Percentiles rank a stretch among this genome's conserved stretches.
These are phyloP conservation scores for Tubulanus polymorphus DNA, from an alignment of 2,888 invertebrate genomes.

Conservation along the genomic window DNA sequence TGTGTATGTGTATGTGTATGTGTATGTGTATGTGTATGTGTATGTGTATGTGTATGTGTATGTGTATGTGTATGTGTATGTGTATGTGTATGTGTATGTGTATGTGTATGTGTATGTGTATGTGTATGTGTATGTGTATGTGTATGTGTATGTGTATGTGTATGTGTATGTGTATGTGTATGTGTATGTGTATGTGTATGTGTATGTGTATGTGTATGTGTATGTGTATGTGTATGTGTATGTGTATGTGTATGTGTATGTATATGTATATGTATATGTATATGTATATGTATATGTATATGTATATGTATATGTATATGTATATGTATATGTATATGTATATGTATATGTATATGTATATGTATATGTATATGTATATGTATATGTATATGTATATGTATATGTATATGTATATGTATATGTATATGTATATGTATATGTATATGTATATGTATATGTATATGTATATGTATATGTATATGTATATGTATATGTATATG, in stretches of 20 bases:
- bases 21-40: background rate
- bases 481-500: constrained; percentile 1
- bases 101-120: background rate
- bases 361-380: background rate
- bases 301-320: background rate
- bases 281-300: background rate
- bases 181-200: background rate
- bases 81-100: background rate
- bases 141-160: background rate
- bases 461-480: background rate
- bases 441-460: background rate
- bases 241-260: background rate
- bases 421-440: constrained; percentile 1
- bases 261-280: background rate
- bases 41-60: background rate
- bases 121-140: background rate
- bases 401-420: background rate
- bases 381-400: background rate
- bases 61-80: background rate
- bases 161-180: background rate
- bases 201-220: background rate
- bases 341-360: background rate
- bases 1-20: background rate
- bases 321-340: background rate
- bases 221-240: background rate